Evolutionary conservation across 53 echinoderm and acorn worm species (phyloP), one percentile per base, ranked within the genome.

Genomic region (Glandiceps talaboti): DNA sequence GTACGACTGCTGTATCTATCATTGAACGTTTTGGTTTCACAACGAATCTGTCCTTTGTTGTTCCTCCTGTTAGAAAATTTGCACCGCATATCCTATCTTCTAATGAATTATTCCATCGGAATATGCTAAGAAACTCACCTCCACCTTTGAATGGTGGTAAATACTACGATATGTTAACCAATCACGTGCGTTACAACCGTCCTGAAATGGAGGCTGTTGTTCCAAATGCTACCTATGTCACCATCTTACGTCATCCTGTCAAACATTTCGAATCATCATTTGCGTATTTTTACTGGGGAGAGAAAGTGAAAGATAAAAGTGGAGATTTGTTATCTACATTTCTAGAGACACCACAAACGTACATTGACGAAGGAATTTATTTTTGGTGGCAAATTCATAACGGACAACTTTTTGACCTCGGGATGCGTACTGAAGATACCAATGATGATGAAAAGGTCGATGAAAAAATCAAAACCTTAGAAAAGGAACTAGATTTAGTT

Each of bases 51-150:
- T 32, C 32, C 1, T 78, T 78, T 32, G 64, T 45, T 6, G 64
- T 45, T 12, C 64, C 64, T 20, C 29, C 64, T 29, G 14, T 29
- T 26, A 45, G 64, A 20, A 20, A 12, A 20, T 12, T 12, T 45
- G 64, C 64, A 45, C 27, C 1, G 27, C 83, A 83, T 25, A 83
- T 83, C 77, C 78, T 83, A 1, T 31, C 31, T 14, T 29, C 30
- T 27, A 12, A 45, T 45, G 64, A 45, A 6, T 30, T 27, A 14
- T 83, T 83, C 27, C 31, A 33, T 64, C 64, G 64, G 64, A 12
- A 6, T 12, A 45, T 45, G 64, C 64, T 45, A 45, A 45, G 20
- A 20, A 45, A 45, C 64, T 12, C 6, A 12, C 64, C 64, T 12
- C 20, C 20, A 20, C 64, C 64, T 45, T 20, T 45, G 83, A 83